Evolutionary conservation across 1,140 invertebrate genomes (phyloP).

Genomic region (Pentalonia nigronervosa): DNA sequence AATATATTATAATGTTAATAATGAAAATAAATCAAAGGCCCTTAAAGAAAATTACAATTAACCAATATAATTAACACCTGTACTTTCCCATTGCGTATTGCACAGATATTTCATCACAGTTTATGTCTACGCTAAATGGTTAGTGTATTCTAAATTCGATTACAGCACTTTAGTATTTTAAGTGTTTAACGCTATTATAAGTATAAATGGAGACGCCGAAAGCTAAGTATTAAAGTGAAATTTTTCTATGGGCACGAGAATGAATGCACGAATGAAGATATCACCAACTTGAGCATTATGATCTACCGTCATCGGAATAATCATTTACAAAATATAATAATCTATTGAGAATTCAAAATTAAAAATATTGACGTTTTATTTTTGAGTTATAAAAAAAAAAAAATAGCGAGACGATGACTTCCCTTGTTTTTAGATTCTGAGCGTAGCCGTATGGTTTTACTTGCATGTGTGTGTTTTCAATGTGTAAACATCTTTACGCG

Average conservation of each 20-base stretch:
- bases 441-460: background rate
- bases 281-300: background rate
- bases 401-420: background rate
- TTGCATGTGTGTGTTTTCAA: no score
- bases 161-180: background rate
- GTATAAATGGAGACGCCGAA: background rate
- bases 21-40: background rate
- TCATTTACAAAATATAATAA: background rate
- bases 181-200: background rate
- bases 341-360: no score
- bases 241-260: background rate
- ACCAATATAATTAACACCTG: background rate
- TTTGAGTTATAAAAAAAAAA: background rate
- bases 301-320: background rate
- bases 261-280: background rate
- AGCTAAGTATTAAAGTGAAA: background rate
- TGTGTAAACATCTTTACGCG: no score
- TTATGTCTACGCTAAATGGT: background rate
- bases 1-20: background rate
- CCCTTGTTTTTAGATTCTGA: background rate
- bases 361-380: no score
- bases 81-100: background rate
- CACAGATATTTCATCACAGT: background rate
- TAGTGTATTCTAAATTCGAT: background rate
- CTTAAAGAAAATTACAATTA: background rate